Base-by-base conservation (phyloP, 2,797 vertebrate genomes). In the Mastacembelus armatus region DNA sequence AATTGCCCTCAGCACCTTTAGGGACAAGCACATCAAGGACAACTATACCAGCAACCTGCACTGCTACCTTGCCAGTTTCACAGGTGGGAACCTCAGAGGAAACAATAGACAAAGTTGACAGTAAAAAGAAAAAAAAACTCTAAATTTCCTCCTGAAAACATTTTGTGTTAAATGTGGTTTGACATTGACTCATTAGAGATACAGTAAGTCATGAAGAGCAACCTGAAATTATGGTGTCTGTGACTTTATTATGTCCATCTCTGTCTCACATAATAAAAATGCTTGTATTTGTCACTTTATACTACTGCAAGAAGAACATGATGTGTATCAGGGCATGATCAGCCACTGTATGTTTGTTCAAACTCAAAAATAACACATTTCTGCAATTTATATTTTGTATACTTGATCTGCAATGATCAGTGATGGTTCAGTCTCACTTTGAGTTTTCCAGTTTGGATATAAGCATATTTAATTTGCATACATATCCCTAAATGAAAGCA, bases 11-110 rank as follows among this genome's bases (percentile, higher is more conserved):
- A 91, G 86, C 43, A 52, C 75, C 4, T 54, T 78, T 55, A 95
- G 90, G 91, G 94, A 93, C 0, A 94, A 91, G 80, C 94, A 88
- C 83, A 92, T 94, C 60, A 94, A 92, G 75, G 95, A 94, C 74
- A 89, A 91, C 58, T 95, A 95, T 71, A 87, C 81, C 48, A 81
- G 87, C 21, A 85, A 92, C 33, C 77, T 96, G 80, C 93, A 96
- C 72, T 91, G 88, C 65, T 95, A 92, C 81, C 85, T 95, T 40
- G 86, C 91, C 39, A 82, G 78, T 29, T 90, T 96, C 49, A 96
- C 94, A 86, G 96, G 96, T 97, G 61, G 26, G 82, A 74, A 24
- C 26, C 10, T 30, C 1, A 3, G 15, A 8, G 12, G 2, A 33
- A 27, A 22, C 35, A 6, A 36, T 6, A 10, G 4, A 36, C 7